These are phyloP conservation scores for Hydraecia micacea DNA, from an alignment of 2,888 invertebrate genomes.

Conservation along the genomic window DNA sequence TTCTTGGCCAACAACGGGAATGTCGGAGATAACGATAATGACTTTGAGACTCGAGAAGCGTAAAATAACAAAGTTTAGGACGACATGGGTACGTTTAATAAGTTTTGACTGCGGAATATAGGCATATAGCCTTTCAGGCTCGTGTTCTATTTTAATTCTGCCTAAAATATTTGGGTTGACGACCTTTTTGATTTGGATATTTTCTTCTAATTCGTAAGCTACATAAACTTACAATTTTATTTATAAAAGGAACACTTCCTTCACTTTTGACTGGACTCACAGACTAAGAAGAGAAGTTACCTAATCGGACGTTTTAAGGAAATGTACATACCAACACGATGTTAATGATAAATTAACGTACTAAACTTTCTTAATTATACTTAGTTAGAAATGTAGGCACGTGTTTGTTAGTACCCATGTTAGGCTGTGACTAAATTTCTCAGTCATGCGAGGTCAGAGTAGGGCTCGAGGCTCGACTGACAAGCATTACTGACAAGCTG, in stretches of 20 bases:
- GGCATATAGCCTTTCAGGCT: constrained; percentile 22
- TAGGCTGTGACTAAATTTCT: constrained; percentile 42
- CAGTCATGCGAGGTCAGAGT: constrained; percentile 48
- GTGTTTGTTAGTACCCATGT: constrained; percentile 49
- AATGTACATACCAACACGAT: constrained; percentile 23
- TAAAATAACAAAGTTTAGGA: constrained; percentile 56
- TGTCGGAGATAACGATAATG: constrained; percentile 57
- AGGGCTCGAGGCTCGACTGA: constrained; percentile 34
- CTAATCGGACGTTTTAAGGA: too few species aligned
- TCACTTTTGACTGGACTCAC: constrained; percentile 8
- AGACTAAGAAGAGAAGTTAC: too few species aligned
- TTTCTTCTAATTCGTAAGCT: constrained; percentile 15
- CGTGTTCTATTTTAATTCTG: constrained; percentile 24
- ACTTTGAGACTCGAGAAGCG: constrained; percentile 54
- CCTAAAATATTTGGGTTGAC: constrained; percentile 10
- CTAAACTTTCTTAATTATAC: constrained; percentile 62
- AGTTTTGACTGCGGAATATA: constrained; percentile 42
- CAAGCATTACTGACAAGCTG: constrained; percentile 52
- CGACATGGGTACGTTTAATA: constrained; percentile 55
- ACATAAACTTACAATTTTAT: neutral
- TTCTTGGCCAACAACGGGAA: constrained; percentile 56
- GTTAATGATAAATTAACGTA: constrained; percentile 54
- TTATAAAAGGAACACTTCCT: constrained; percentile 16
- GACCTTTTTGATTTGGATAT: constrained; percentile 46
- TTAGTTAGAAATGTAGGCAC: constrained; percentile 45